A percentile compares a stretch with the other conserved stretches of the same genome.
Conservation (phyloP, 92 coral and sea anemone genomes). For the Bergia sp. region DNA sequence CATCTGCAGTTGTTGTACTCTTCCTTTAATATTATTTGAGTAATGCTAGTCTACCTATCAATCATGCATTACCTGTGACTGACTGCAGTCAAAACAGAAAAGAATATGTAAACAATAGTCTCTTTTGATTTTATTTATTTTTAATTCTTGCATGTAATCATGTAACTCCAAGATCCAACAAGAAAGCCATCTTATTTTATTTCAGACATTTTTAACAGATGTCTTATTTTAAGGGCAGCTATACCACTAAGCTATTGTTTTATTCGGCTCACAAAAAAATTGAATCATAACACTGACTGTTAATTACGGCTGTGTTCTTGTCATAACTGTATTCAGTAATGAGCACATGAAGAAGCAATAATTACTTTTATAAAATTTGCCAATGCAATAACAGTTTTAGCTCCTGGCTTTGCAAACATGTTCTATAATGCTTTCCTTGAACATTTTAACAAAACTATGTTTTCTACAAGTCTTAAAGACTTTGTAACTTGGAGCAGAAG, state of each 20-base stretch:
- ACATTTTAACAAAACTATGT: neutral
- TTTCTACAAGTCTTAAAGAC: neutral
- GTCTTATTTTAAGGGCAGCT: neutral
- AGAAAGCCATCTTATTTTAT: neutral
- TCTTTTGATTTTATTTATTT: too few relatives aligned
- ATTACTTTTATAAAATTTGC: constrained; percentile 29
- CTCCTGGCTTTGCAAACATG: neutral
- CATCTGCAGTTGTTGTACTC: neutral
- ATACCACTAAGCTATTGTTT: constrained; percentile 4
- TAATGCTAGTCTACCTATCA: neutral
- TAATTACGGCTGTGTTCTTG: constrained; percentile 21
- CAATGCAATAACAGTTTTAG: neutral
- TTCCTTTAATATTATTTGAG: neutral
- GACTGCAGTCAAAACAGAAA: constrained; percentile 11
- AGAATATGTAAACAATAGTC: neutral
- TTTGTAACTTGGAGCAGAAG: neutral
- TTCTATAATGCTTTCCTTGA: neutral
- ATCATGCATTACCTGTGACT: neutral
- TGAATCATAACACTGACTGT: constrained; percentile 8
- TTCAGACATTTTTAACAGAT: neutral
- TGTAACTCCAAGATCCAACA: neutral
- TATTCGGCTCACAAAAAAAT: constrained; percentile 9
- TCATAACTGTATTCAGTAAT: constrained; percentile 20
- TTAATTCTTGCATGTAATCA: neutral
- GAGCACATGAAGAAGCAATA: constrained; percentile 30